Percentiles rank a stretch among this genome's conserved stretches.
These are phyloP conservation scores for Pocillopora verrucosa DNA, from an alignment of 64 coral and sea anemone genomes.

Conservation along the genomic window DNA sequence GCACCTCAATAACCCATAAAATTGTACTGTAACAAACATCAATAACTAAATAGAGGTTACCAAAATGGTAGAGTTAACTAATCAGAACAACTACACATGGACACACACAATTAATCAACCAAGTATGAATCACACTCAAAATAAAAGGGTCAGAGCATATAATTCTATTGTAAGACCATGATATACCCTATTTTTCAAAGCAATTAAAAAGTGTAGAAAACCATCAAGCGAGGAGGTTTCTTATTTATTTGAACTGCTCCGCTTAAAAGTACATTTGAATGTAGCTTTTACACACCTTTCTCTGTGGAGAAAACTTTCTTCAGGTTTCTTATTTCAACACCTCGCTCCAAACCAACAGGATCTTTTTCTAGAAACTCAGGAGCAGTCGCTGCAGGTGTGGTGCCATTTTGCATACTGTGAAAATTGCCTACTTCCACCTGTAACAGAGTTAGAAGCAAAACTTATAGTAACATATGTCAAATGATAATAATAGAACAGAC, in stretches of 20 bases:
- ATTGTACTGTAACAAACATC: no score
- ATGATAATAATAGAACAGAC: no score
- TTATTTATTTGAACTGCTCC: no score
- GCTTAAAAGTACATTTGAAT: background rate
- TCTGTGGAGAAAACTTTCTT: constrained; percentile 85
- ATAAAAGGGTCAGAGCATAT: no score
- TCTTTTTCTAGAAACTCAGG: constrained; percentile 83
- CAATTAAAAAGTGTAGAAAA: no score
- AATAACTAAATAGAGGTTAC: no score
- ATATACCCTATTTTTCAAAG: background rate
- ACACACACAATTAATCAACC: no score
- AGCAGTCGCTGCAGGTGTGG: background rate
- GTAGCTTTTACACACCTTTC: constrained; percentile 49
- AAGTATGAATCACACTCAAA: no score
- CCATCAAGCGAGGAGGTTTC: background rate
- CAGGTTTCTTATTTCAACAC: constrained; percentile 75
- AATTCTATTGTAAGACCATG: no score
- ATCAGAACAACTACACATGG: no score
- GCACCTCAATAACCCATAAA: no score
- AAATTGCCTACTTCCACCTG: constrained; percentile 17
- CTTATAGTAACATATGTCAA: background rate
- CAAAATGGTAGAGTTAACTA: no score
- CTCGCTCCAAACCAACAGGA: constrained; percentile 63
- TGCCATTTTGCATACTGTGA: constrained; percentile 40
- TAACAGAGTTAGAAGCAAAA: background rate